These are phyloP conservation scores for Fopius arisanus DNA, from an alignment of 1,140 invertebrate species.

Conservation along the genomic window DNA sequence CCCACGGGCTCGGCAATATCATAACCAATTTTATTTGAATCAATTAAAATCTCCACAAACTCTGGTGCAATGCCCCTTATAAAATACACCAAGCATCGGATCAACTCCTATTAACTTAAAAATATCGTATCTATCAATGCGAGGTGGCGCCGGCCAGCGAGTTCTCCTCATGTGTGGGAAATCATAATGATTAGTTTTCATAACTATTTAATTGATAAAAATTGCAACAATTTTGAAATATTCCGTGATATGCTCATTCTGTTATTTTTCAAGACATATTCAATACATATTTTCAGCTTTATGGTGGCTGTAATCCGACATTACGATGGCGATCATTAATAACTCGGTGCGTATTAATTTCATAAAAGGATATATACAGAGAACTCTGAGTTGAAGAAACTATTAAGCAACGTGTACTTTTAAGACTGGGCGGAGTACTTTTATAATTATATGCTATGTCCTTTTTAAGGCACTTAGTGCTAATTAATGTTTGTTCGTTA, in stretches of 20 bases:
- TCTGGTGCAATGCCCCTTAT: background rate
- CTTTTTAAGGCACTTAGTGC: background rate
- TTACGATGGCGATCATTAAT: too few species aligned
- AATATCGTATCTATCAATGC: background rate
- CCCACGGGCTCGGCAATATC: background rate
- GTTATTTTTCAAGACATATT: too few species aligned
- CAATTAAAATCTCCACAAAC: background rate
- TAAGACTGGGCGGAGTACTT: background rate
- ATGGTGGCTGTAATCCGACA: too few species aligned
- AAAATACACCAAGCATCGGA: background rate
- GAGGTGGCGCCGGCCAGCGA: background rate
- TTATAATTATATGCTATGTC: background rate
- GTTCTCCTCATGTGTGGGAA: background rate
- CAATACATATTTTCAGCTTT: too few species aligned
- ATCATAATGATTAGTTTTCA: background rate
- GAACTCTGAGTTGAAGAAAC: too few species aligned
- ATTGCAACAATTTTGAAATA: background rate
- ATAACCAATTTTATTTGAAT: conserved; percentile 26
- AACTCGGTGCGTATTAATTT: too few species aligned
- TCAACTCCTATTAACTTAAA: background rate
- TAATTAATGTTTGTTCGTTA: too few species aligned
- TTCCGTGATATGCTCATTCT: too few species aligned
- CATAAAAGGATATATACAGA: too few species aligned
- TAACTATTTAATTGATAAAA: background rate
- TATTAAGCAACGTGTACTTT: background rate